Percentiles rank a stretch among this genome's conserved stretches.
Conservation (phyloP, 2,113 vertebrate species). For the Cyanoderma ruficeps region DNA sequence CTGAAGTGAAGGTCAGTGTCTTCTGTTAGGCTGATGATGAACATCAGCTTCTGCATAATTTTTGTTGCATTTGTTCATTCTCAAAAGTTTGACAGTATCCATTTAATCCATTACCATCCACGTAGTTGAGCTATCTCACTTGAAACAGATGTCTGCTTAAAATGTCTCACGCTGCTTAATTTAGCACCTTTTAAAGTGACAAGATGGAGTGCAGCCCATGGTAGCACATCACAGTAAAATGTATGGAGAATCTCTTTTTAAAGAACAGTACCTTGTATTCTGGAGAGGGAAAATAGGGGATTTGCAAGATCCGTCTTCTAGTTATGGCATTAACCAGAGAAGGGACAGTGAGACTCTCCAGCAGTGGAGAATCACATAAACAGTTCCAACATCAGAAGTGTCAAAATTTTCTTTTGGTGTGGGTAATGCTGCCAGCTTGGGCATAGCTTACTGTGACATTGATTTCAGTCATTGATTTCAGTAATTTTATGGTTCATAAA, state of each 20-base stretch:
- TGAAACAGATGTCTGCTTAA: conserved; percentile 20
- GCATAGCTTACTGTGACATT: background rate
- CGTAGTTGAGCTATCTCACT: background rate
- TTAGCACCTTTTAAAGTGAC: conserved; percentile 27
- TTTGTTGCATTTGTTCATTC: background rate
- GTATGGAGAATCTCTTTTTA: background rate
- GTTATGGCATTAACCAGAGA: background rate
- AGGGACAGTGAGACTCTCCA: background rate
- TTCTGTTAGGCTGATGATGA: background rate
- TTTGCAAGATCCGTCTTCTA: background rate
- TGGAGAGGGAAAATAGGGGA: background rate
- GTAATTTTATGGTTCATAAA: background rate
- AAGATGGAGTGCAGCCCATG: background rate
- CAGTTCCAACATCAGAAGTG: background rate
- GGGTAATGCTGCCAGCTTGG: background rate
- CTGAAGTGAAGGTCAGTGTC: background rate
- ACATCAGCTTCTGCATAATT: background rate
- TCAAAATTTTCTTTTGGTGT: background rate
- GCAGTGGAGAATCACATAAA: background rate
- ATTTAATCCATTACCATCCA: background rate
- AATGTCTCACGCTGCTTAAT: conserved; percentile 5
- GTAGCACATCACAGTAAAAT: background rate
- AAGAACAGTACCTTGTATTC: background rate
- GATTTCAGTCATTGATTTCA: background rate
- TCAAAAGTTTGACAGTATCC: background rate